Percentiles rank a stretch among this genome's conserved stretches.
Evolutionary conservation across 2,113 vertebrate genomes (phyloP).

Genomic region (Albula goreensis): DNA sequence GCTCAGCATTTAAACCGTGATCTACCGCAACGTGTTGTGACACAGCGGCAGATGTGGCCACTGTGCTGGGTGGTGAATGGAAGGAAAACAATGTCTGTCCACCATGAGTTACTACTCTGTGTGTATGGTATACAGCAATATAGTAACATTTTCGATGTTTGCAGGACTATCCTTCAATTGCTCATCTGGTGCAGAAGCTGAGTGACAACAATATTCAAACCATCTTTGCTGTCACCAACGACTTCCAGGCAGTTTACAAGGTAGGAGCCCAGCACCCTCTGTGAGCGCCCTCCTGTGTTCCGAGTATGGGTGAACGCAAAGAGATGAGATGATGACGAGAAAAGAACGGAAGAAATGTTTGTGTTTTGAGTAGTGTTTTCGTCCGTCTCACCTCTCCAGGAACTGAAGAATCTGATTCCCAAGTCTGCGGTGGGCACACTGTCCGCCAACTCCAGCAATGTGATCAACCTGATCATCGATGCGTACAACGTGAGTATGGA

Average conservation of each 20-base stretch:
- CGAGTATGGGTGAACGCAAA: background rate
- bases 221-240: constrained; percentile 95
- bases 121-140: no score
- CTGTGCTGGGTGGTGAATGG: no score
- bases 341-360: background rate
- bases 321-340: background rate
- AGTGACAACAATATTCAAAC: constrained; percentile 99
- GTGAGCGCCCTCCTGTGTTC: no score
- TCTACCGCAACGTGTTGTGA: background rate
- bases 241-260: constrained; percentile 96
- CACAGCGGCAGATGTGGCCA: no score
- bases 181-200: constrained; percentile 95
- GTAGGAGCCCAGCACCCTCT: constrained; percentile 57
- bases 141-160: background rate
- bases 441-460: constrained; percentile 95
- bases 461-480: constrained; percentile 95
- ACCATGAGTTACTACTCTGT: no score
- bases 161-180: constrained; percentile 97
- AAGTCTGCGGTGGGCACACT: constrained; percentile 95
- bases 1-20: background rate
- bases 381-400: constrained; percentile 62
- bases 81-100: no score
- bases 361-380: background rate
- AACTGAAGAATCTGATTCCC: constrained; percentile 94
- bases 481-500: constrained; percentile 91